Evolutionary conservation across 1,140 invertebrate species (phyloP), one percentile per base, ranked within the genome.

Genomic region (Trachelipus rathkii): DNA sequence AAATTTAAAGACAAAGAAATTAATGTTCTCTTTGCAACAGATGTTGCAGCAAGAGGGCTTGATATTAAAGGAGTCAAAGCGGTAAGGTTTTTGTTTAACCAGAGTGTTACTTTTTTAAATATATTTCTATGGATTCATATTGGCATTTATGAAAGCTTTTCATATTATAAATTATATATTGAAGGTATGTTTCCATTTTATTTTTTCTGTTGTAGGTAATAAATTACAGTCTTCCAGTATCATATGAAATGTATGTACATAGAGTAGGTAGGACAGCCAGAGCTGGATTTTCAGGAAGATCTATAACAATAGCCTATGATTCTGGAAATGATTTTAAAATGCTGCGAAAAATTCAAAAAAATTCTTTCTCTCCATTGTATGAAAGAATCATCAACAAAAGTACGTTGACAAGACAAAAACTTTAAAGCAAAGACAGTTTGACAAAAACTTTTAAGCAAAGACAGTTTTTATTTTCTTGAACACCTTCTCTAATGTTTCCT

Each of bases 111-210:
- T 33, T 33, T 33, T 33, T 33, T 33, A 6, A 33, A 33, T 3
- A 33, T 33, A 33, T 33, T 33, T 33, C 33, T 33, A 6, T 33
- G 2, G n/a, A n/a, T 33, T 33, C 33, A 33, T 33, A 46, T 76
- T 89, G 88, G 88, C 98, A 5, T 94, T 99, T 60, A 99, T 99
- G 86, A 98, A 96, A 85, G 91, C 94, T 0, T 92, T 99, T n/a
- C n/a, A n/a, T n/a, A n/a, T n/a, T n/a, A 91, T 97, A 97, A 3
- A 91, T 92, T 21, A 95, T 94, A 0, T 85, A 97, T 10, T 93
- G 98, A 83, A 95, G 97, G 85, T 99, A 99, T 83, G 95, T 99
- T 84, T 97, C 21, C 96, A 96, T 50, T 86, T 97, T 82, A 99
- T 97, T 11, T 96, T 97, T 8, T 88, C 97, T 85, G 97, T 97